Percentiles rank a stretch among this genome's conserved stretches.
Conservation (phyloP, 2,797 vertebrate species). For the Helicolenus hilgendorfi region DNA sequence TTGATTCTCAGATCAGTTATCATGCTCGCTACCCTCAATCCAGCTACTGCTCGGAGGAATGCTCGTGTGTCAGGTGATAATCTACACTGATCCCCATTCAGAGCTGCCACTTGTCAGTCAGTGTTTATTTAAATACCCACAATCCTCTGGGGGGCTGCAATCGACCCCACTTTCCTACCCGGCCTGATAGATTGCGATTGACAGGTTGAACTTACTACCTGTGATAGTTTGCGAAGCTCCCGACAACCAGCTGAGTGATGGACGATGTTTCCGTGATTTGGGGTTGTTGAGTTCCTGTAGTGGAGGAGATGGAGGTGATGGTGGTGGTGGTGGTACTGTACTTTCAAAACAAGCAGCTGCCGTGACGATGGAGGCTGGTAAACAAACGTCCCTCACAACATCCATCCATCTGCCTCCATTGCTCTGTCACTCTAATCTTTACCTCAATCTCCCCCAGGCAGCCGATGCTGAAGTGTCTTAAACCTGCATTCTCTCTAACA, state of each 20-base stretch:
- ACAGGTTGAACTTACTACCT: conserved; percentile 28
- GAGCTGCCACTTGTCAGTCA: conserved; percentile 30
- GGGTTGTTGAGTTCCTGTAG: neutral
- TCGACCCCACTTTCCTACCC: neutral
- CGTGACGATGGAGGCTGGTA: conserved; percentile 8
- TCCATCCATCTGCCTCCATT: neutral
- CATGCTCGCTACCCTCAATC: neutral
- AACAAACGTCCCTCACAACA: conserved; percentile 2
- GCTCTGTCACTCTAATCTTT: neutral
- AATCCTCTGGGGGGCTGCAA: neutral
- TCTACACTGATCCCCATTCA: conserved; percentile 6
- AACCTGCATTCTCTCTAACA: no score
- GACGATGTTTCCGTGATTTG: neutral
- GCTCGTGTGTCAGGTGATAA: conserved; percentile 11
- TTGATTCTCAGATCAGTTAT: neutral
- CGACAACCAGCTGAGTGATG: neutral
- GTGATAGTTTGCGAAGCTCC: neutral
- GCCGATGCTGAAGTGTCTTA: no score
- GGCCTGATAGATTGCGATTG: conserved; percentile 8
- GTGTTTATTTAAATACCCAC: conserved; percentile 39
- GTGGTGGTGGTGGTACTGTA: neutral
- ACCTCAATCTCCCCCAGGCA: no score
- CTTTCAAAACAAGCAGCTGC: conserved; percentile 28
- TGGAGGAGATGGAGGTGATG: neutral
- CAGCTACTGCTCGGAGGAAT: neutral